Base-by-base conservation (phyloP, 2,797 vertebrate genomes). In the Paratrypauchen microcephalus region DNA sequence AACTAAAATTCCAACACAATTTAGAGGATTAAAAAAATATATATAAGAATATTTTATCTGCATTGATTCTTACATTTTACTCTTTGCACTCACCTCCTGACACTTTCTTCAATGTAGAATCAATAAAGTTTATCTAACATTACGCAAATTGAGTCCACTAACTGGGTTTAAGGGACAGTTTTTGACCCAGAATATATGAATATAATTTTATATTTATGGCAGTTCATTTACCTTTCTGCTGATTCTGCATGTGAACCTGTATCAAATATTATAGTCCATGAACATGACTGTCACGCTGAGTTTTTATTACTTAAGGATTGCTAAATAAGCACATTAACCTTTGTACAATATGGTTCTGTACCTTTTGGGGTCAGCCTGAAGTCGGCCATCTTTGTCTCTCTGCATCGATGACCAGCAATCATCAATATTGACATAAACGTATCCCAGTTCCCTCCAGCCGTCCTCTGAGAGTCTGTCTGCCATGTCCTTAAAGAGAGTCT, bases 371-470 rank as follows among this genome's bases (percentile, higher is more conserved):
- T 98, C 96, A 0, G 97, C 32, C 77, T 95, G 87, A 70, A 99
- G 92, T 9, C 71, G 86, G 13, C 97, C 97, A 0, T 82, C 21
- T 0, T 30, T 1, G 0, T 98, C 95, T 13, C 97, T 92, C 15
- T 93, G 28, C 88, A 81, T 95, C 4, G 90, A 94, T 5, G 95
- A 88, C 97, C 97, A 99, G 90, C 97, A 99, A 86, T 98, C 97
- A 0, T 99, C 97, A 0, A 99, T 96, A 88, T 97, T 98, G 75
- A 99, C 9, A 2, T 97, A 98, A 1, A 86, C 12, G 0, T 99
- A 99, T 78, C 97, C 97, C 30, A 97, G 91, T 54, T 98, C 96
- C 68, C 85, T 94, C 97, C 97, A 99, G 68, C 97, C 97, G 0
- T 98, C 96, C 74, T 95, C 93, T 0, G 88, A 89, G 67, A 99